phyloP scores from a whole-genome alignment of 2,888 invertebrate genomes.

The Polydesmus complanatus region DNA sequence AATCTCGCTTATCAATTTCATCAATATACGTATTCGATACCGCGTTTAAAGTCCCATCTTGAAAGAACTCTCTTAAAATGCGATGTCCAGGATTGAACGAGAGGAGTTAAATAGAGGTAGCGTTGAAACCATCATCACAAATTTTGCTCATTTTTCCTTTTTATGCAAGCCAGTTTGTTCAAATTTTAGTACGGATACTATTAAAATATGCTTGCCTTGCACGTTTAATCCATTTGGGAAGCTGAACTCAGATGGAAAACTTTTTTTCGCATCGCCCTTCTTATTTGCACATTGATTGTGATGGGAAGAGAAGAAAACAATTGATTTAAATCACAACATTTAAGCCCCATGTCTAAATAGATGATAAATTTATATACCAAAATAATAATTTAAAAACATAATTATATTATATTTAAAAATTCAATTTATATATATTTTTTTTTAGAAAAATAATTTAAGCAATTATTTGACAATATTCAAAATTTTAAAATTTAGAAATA shows the following conservation, averaged over 20 bases:
- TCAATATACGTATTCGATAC: neutral
- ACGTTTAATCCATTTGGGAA: neutral
- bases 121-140: neutral
- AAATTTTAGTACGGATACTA: neutral
- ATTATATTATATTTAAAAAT: too few species aligned
- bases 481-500: neutral
- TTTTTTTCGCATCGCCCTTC: too few species aligned
- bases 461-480: neutral
- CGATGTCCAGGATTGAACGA: neutral
- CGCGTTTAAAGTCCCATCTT: neutral
- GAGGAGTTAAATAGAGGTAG: too few species aligned
- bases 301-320: too few species aligned
- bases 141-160: neutral
- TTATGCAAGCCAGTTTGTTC: neutral
- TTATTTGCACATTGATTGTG: too few species aligned
- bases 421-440: too few species aligned
- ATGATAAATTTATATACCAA: too few species aligned
- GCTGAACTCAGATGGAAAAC: neutral
- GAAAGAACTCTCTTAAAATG: neutral
- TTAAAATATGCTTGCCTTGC: neutral
- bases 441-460: neutral
- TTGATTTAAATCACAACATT: too few species aligned
- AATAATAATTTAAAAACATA: too few species aligned
- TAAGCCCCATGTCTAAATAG: too few species aligned
- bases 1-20: neutral